These are phyloP conservation scores for Ichneumoninae sp. DNA, from an alignment of 2,888 invertebrate species.

Conservation along the genomic window DNA sequence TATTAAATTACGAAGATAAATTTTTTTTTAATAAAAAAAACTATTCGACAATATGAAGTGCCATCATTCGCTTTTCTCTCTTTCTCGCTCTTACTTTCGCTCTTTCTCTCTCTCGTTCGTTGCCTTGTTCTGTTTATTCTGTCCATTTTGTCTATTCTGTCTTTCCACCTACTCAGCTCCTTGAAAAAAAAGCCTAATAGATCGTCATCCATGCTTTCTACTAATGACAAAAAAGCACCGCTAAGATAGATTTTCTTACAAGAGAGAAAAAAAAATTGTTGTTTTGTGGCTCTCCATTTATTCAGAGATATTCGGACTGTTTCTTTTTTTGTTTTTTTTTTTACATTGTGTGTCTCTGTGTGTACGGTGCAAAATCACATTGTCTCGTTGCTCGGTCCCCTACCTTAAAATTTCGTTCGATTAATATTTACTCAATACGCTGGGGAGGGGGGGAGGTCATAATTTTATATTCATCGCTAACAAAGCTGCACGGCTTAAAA, in stretches of 20 bases:
- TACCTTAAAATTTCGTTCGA: slow-evolving; percentile 11
- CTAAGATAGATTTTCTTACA: slow-evolving; percentile 9
- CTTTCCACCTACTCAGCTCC: slow-evolving; percentile 15
- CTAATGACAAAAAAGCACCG: slow-evolving; percentile 42
- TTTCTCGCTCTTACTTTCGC: slow-evolving; percentile 70
- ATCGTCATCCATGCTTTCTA: slow-evolving; percentile 37
- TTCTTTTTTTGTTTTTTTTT: slow-evolving; percentile 5
- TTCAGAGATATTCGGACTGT: slow-evolving; percentile 17
- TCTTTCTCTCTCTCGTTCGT: slow-evolving; percentile 40
- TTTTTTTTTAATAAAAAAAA: not conserved
- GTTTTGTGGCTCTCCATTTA: slow-evolving; percentile 30
- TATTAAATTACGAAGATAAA: slow-evolving; percentile 11
- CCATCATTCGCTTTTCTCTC: slow-evolving; percentile 63
- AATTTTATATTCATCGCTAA: slow-evolving; percentile 55
- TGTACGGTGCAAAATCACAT: slow-evolving; percentile 81
- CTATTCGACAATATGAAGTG: slow-evolving; percentile 50
- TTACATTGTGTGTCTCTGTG: slow-evolving; percentile 69
- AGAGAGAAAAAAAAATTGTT: slow-evolving; percentile 44
- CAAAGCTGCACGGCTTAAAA: slow-evolving; percentile 67
- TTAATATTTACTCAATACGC: slow-evolving; percentile 48
- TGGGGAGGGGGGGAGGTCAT: not conserved
- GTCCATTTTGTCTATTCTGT: not conserved
- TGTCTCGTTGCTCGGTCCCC: slow-evolving; percentile 37
- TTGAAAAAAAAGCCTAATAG: slow-evolving; percentile 22
- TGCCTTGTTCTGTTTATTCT: slow-evolving; percentile 21